Evolutionary conservation across 2,797 vertebrate species (phyloP).

Genomic region (Sebastolobus alascanus): DNA sequence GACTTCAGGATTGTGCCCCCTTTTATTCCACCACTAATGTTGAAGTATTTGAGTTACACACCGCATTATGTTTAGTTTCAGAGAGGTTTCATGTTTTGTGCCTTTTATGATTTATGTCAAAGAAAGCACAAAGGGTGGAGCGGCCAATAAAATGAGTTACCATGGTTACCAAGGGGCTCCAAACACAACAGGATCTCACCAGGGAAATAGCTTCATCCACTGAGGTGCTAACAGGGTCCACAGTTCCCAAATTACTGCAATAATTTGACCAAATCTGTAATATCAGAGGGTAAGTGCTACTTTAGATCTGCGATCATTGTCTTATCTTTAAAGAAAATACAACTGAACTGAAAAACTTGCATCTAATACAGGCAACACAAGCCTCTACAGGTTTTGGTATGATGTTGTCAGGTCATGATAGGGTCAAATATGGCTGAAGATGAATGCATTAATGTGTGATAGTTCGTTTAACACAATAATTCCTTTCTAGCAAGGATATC

Average conservation of each 20-base stretch:
- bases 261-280: background rate
- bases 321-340: background rate
- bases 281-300: constrained; percentile 43
- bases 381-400: background rate
- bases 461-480: background rate
- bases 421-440: background rate
- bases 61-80: background rate
- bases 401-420: background rate
- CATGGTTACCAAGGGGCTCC: constrained; percentile 68
- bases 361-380: background rate
- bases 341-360: background rate
- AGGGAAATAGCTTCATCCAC: background rate
- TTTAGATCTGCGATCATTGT: background rate
- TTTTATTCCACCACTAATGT: background rate
- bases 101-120: background rate
- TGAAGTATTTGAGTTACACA: background rate
- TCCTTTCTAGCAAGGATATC: background rate
- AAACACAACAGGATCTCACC: constrained; percentile 52
- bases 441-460: background rate
- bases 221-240: too few species aligned
- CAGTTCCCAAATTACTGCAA: background rate
- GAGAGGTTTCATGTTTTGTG: accelerated
- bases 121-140: accelerated
- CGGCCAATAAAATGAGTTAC: constrained; percentile 41
- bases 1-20: background rate